Base-by-base conservation (phyloP, 2,113 vertebrate genomes). In the Todiramphus chloris region DNA sequence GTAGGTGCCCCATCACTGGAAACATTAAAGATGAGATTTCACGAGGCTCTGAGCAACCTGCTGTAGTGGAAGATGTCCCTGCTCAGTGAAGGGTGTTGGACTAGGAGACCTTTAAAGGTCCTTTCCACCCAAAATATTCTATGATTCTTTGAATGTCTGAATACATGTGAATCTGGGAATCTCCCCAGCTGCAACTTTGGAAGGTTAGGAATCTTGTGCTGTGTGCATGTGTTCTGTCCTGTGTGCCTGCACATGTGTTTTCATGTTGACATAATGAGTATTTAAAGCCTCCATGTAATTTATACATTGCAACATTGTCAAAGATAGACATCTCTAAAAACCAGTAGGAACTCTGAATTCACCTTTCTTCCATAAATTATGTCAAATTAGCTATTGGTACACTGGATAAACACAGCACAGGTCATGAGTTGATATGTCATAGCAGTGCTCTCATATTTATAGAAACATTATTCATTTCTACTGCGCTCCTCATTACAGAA, bases 201-300 rank as follows among this genome's bases (percentile, higher is more conserved):
- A 68, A 64, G 16, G 15, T 51, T 46, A 64, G 14, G 72, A 59
- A 43, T 46, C 33, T 63, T n/a, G 23, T 58, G 10, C 13, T n/a
- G 2, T 27, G 17, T 25, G 8, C 4, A 5, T 2, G 3, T 43
- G 15, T 18, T 16, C 21, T 37, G n/a, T 11, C 5, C 5, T 46
- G 5, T 46, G 17, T 33, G 30, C 37, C 55, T 63, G 12, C 6
- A 6, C 18, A 11, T 15, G 37, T 10, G 7, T 63, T 56, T 44
- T 5, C 8, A 4, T 23, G 37, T 30, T 31, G 41, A 6, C 17
- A n/a, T 18, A 4, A 4, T 30, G 46, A 33, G 43, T 25, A 58
- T 64, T 41, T 60, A 55, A 67, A 83, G 5, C 21, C 27, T 69
- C 39, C 31, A 16, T 11, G 35, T 28, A 55, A 41, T 69, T 83